A percentile compares a stretch with the other conserved stretches of the same genome.
Conservation (phyloP, 1,140 invertebrate species). For the Cecropterus lyciades region DNA sequence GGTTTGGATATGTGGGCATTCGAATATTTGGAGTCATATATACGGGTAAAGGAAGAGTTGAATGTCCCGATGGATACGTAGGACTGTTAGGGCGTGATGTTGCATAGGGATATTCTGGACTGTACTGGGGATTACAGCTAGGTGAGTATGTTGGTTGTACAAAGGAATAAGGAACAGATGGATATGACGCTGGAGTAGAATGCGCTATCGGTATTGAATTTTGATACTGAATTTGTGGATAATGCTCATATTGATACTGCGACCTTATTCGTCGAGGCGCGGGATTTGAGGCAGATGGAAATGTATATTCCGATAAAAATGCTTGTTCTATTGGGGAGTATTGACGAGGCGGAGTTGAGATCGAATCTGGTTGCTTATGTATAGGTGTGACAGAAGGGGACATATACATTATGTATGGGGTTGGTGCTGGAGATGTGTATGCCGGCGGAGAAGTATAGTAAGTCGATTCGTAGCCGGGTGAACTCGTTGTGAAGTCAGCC, state of each 20-base stretch:
- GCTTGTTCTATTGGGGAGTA: constrained; percentile 29
- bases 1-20: neutral
- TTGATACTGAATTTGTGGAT: neutral
- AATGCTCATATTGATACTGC: constrained; percentile 3
- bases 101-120: constrained; percentile 23
- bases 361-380: constrained; percentile 10
- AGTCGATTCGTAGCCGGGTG: constrained; percentile 44
- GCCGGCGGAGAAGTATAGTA: constrained; percentile 37
- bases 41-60: neutral
- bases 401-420: constrained; percentile 56
- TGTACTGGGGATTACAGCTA: constrained; percentile 43
- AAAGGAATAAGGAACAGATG: neutral
- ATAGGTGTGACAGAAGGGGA: constrained; percentile 26
- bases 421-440: constrained; percentile 38
- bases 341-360: constrained; percentile 17
- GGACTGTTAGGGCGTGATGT: constrained; percentile 16
- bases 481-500: constrained; percentile 19
- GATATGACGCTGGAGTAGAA: neutral
- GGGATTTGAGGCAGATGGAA: constrained; percentile 3
- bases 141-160: constrained; percentile 19
- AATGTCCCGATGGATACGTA: neutral
- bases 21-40: neutral
- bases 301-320: constrained; percentile 34
- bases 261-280: constrained; percentile 1
- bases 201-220: constrained; percentile 1